phyloP scores from a whole-genome alignment of 2,113 vertebrate species.

The Microcebus lehilahytsara region DNA sequence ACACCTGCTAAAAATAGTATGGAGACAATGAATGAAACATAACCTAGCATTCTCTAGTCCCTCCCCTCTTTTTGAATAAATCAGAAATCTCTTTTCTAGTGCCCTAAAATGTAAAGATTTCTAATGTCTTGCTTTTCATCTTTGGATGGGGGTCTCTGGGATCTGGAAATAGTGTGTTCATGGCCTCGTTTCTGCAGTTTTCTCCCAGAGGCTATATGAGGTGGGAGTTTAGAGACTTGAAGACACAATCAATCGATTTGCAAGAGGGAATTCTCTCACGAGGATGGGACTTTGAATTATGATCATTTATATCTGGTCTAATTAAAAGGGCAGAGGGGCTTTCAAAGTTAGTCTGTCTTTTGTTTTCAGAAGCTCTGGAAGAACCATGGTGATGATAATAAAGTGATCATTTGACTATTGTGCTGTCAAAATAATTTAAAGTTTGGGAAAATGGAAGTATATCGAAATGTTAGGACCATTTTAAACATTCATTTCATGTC shows the following conservation, averaged over 20 bases:
- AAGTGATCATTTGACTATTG: not conserved
- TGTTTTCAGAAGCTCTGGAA: not conserved
- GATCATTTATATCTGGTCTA: not conserved
- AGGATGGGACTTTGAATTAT: not conserved
- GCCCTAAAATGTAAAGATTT: not conserved
- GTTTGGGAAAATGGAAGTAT: constrained; percentile 26
- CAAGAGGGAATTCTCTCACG: not conserved
- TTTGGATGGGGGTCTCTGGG: not conserved
- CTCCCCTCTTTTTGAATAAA: not conserved
- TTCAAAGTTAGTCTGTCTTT: not conserved
- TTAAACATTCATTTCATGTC: constrained; percentile 23
- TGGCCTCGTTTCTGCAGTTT: not conserved
- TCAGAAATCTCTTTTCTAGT: constrained; percentile 1
- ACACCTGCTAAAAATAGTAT: constrained; percentile 34
- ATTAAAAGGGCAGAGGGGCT: not conserved
- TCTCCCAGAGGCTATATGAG: not conserved
- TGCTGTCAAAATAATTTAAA: constrained; percentile 18
- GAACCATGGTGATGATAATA: not conserved
- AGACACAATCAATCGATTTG: not conserved
- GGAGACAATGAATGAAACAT: constrained; percentile 1
- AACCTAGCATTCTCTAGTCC: not conserved
- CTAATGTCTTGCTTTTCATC: not conserved
- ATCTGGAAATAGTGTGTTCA: not conserved
- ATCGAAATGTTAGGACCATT: not conserved
- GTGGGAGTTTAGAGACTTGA: not conserved